Base-by-base conservation (phyloP, 1,140 invertebrate species). In the Musca vetustissima region DNA sequence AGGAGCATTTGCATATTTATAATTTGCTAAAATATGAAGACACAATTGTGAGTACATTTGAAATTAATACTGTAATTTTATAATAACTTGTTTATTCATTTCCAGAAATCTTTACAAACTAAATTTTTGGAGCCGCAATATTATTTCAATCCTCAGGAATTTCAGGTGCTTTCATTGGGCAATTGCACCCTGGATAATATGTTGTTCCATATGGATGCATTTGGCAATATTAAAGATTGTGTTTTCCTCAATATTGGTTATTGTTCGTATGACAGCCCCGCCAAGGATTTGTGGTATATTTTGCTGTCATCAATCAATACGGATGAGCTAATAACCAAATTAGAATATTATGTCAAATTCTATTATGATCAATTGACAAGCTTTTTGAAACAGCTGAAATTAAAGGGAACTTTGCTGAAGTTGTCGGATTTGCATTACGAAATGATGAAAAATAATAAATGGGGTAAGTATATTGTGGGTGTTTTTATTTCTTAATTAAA, bases 121-220 rank as follows among this genome's bases (percentile, higher is more conserved):
- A 8, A 15, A 68, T 9, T 66, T 75, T 4, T 55, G 67, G 13
- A 70, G 73, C 14, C 3, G 1, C 49, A n/a, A 8, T 49, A 48
- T 0, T 52, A 69, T 13, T 48, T 74, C 7, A 75, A 86, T 19
- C 71, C 80, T 2, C 76, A 85, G 8, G 83, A 85, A 47, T 88
- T 88, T 61, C 84, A 85, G 69, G 87, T 89, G 2, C 77, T 90
- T 14, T 87, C 85, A 72, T 88, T 89, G 64, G 89, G 88, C 13
- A 89, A 90, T 73, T 82, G 81, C 7, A 89, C 88, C 88, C 74
- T 85, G 0, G 89, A 89, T 72, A 90, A 90, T 71, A 87, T 89
- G 73, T 74, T 90, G 68, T 89, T 90, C 76, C 81, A 83, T 82
- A 32, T 32, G 9, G 28, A 32, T 32, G 28, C 28, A 4, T 32